These are phyloP conservation scores for Alaudala cheleensis DNA, from an alignment of 2,113 vertebrate genomes.

Conservation along the genomic window DNA sequence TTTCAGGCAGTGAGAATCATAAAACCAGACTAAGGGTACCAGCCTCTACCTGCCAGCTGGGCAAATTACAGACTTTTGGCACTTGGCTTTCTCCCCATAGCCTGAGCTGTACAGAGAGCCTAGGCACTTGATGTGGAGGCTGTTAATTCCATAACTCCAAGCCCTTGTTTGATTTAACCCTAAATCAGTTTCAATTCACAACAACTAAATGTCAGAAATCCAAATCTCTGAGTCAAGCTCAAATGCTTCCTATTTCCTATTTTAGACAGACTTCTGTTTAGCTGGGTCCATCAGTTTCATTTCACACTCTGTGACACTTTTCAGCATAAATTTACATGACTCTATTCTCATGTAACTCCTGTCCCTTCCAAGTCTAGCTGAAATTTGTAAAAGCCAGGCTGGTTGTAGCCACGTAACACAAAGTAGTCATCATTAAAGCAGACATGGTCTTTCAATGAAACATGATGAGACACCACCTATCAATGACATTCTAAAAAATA, in stretches of 20 bases:
- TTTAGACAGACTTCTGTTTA: background rate
- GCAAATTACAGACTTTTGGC: background rate
- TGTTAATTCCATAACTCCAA: background rate
- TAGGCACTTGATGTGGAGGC: background rate
- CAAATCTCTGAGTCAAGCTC: background rate
- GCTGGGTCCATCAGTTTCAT: background rate
- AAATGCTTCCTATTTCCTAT: constrained; percentile 2
- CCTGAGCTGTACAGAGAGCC: background rate
- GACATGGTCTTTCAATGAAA: background rate
- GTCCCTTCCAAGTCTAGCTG: background rate
- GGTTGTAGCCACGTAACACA: background rate
- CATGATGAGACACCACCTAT: background rate
- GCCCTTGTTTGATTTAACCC: background rate
- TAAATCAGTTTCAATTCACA: background rate
- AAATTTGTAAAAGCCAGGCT: background rate
- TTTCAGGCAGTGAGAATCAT: background rate
- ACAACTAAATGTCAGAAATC: background rate
- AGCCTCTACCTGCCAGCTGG: background rate
- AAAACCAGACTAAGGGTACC: background rate
- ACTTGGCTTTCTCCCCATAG: background rate
- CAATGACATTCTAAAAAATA: background rate
- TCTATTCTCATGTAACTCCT: background rate
- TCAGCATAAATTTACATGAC: background rate
- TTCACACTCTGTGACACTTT: background rate
- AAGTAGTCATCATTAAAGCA: background rate